Base-by-base conservation (phyloP, 2,888 invertebrate species). In the Harmothoe impar region DNA sequence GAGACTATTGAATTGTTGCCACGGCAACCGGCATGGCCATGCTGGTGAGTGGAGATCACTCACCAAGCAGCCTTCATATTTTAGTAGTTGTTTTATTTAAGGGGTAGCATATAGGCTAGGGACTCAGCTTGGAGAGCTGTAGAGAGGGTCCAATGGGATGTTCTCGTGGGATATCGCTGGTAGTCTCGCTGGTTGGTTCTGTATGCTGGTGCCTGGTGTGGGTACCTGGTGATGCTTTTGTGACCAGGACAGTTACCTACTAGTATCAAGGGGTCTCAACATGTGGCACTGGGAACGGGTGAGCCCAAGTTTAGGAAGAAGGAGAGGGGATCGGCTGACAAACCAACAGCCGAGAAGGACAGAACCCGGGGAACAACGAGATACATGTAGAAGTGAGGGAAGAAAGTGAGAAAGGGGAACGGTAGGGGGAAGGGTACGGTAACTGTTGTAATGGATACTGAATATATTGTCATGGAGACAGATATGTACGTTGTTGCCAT, bases 1-100 rank as follows among this genome's bases (percentile, higher is more conserved):
- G 72, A 29, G 72, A 72, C 72, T 29, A 29, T 29, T 72, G 72
- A 72, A 72, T 72, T 72, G 72, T 72, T n/a, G 25, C 72, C 72
- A 72, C 25, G 72, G 72, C 72, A 72, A 72, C 31, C 0, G 17
- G 17, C 72, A 29, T 29, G 29, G 23, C 15, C 20, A n/a, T 62
- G 62, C 1, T 62, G 62, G 62, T 62, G 23, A 62, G 7, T 62
- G 62, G 62, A 20, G 62, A 62, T 62, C 62, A 62, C 62, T 72
- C 72, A 29, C 72, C 72, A n/a, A 72, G 72, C 72, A 29, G 7
- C 7, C 62, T n/a, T n/a, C 62, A 62, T n/a, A 20, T 62, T 20
- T 12, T 20, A n/a, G 62, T 20, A n/a, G 10, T 52, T 52, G 54
- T 17, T 52, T 52, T 52, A 52, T 15, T 15, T 3, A 62, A 20